Percentiles rank a stretch among this genome's conserved stretches.
These are phyloP conservation scores for Chlorops oryzae DNA, from an alignment of 1,140 invertebrate genomes.

Conservation along the genomic window DNA sequence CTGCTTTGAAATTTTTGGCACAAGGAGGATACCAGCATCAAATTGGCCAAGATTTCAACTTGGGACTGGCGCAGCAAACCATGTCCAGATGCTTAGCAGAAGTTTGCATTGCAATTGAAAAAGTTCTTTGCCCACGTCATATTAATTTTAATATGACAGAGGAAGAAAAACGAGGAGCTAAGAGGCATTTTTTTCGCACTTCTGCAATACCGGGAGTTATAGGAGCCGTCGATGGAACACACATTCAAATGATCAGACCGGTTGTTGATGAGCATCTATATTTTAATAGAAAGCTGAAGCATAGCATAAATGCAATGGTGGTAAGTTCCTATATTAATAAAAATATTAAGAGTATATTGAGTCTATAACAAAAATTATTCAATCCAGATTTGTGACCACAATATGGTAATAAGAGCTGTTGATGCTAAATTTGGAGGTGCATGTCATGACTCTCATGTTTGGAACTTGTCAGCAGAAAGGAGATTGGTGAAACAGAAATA, in stretches of 20 bases:
- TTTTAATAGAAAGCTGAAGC: conserved; percentile 11
- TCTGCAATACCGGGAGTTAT: conserved; percentile 8
- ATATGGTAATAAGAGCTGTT: no score
- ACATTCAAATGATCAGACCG: conserved; percentile 9
- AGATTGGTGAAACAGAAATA: no score
- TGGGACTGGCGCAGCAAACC: conserved; percentile 6
- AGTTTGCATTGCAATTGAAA: conserved; percentile 7
- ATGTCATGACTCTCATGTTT: no score
- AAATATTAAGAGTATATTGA: no score
- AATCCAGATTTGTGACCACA: no score
- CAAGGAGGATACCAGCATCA: conserved; percentile 8
- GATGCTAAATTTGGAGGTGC: no score
- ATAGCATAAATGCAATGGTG: conserved; percentile 7
- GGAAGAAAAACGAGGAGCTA: neutral
- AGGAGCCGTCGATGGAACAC: conserved; percentile 1
- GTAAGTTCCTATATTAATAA: no score
- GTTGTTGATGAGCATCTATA: conserved; percentile 4
- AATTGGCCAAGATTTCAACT: conserved; percentile 1
- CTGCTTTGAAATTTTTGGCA: conserved; percentile 3
- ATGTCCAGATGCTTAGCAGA: conserved; percentile 1
- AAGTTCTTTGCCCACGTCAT: conserved; percentile 2
- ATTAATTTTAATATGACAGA: conserved; percentile 7
- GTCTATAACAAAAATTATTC: no score
- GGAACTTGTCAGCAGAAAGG: no score
- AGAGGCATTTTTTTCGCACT: neutral